These are phyloP conservation scores for Pseudomyrmex concolor DNA, from an alignment of 1,140 invertebrate species.

Conservation along the genomic window DNA sequence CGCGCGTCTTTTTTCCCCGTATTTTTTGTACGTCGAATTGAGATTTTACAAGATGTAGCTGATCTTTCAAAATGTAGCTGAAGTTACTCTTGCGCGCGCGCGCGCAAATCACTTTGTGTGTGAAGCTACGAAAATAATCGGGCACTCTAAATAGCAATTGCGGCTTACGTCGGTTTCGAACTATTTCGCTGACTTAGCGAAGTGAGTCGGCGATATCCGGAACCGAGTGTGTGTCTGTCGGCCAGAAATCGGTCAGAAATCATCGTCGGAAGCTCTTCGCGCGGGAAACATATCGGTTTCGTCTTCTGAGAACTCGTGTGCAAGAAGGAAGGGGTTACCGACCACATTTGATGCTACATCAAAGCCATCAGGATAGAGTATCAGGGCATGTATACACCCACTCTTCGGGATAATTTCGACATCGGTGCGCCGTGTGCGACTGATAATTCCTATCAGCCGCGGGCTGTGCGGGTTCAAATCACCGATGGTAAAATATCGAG, in stretches of 20 bases:
- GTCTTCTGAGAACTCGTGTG: conserved; percentile 59
- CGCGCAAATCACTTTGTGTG: conserved; percentile 1
- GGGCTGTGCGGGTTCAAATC: conserved; percentile 16
- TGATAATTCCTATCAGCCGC: conserved; percentile 38
- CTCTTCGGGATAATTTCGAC: conserved; percentile 48
- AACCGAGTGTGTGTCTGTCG: not conserved
- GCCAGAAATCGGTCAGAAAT: conserved; percentile 23
- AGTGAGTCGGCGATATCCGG: conserved; percentile 25
- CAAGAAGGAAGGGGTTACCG: conserved; percentile 7
- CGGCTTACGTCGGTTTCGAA: conserved; percentile 58
- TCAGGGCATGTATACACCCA: conserved; percentile 1
- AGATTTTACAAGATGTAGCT: not conserved
- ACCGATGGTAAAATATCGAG: conserved; percentile 34
- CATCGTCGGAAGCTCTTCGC: conserved; percentile 52
- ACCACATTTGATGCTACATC: conserved; percentile 34
- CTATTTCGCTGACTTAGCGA: conserved; percentile 53
- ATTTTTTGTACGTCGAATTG: too few relatives aligned
- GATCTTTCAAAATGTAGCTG: conserved; percentile 29
- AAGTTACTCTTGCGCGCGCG: conserved; percentile 17
- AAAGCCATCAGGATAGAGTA: conserved; percentile 23
- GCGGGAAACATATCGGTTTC: conserved; percentile 40
- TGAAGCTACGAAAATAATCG: conserved; percentile 68
- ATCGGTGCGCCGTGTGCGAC: conserved; percentile 22
- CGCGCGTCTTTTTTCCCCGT: too few relatives aligned
- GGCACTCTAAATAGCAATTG: conserved; percentile 67